These are phyloP conservation scores for Exephanes ischioxanthus DNA, from an alignment of 2,888 invertebrate genomes.

Conservation along the genomic window DNA sequence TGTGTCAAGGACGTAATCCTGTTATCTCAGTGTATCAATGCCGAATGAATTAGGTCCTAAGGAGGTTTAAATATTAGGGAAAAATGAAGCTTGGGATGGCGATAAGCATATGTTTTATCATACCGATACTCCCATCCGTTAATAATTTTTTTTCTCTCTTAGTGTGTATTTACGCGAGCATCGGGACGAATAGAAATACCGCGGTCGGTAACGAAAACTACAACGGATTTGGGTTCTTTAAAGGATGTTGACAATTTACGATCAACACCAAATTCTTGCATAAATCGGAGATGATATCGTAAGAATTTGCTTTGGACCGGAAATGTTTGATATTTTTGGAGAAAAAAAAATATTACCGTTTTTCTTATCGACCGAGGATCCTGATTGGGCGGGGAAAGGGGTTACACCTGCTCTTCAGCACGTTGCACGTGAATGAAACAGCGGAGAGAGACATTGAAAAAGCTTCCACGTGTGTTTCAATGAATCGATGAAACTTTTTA, in stretches of 20 bases:
- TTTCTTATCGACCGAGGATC: not conserved
- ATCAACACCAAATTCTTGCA: not conserved
- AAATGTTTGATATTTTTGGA: not conserved
- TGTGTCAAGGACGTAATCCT: constrained; percentile 73
- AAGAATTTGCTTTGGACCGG: not conserved
- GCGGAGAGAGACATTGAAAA: not conserved
- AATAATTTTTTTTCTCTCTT: not conserved
- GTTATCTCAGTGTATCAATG: constrained; percentile 44
- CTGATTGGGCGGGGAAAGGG: not conserved
- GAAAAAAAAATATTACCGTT: not conserved
- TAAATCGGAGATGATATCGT: not conserved
- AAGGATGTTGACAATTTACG: not conserved
- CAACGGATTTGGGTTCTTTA: not conserved
- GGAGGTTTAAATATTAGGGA: not conserved
- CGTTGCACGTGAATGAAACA: not conserved
- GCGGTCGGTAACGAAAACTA: not conserved
- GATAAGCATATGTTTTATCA: constrained; percentile 12
- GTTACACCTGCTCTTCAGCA: not conserved
- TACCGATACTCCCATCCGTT: constrained; percentile 13
- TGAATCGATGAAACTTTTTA: constrained; percentile 19
- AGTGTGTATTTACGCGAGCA: not conserved
- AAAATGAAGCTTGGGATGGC: constrained; percentile 12
- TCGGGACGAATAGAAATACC: not conserved
- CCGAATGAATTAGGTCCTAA: constrained; percentile 35
- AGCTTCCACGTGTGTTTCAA: not conserved